These are phyloP conservation scores for Pteropus alecto DNA, from an alignment of 2,113 vertebrate genomes.

Conservation along the genomic window DNA sequence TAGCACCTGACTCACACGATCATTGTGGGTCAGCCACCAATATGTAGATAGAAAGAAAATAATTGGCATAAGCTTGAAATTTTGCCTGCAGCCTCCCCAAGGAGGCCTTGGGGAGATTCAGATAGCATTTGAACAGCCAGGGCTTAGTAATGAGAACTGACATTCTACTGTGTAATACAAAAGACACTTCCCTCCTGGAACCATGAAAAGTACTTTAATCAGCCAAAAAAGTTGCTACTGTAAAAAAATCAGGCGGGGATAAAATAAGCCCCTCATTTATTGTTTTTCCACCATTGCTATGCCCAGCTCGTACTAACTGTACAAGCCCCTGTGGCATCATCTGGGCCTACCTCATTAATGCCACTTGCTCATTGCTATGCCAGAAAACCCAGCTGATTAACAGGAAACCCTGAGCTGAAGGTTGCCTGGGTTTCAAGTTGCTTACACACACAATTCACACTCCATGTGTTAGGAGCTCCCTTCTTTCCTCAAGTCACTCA, in stretches of 20 bases:
- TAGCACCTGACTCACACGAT: slow-evolving; percentile 44
- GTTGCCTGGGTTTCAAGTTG: slow-evolving; percentile 53
- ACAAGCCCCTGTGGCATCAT: slow-evolving; percentile 32
- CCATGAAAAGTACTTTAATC: slow-evolving; percentile 68
- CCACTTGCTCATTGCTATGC: slow-evolving; percentile 41
- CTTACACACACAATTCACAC: slow-evolving; percentile 59
- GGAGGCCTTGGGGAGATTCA: slow-evolving; percentile 70
- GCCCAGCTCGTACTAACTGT: not conserved
- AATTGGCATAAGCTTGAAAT: slow-evolving; percentile 77
- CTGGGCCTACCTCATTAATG: slow-evolving; percentile 51
- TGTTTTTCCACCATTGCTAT: not conserved
- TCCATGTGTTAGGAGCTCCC: slow-evolving; percentile 42
- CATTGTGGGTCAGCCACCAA: slow-evolving; percentile 62
- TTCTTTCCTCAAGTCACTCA: slow-evolving; percentile 13
- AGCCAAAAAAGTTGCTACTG: slow-evolving; percentile 69
- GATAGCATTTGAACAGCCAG: slow-evolving; percentile 72
- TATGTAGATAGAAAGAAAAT: slow-evolving; percentile 75
- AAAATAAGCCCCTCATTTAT: slow-evolving; percentile 32
- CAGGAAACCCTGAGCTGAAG: slow-evolving; percentile 53
- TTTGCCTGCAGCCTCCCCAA: slow-evolving; percentile 68
- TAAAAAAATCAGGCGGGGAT: not conserved
- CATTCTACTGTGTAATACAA: slow-evolving; percentile 72
- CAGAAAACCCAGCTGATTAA: slow-evolving; percentile 67
- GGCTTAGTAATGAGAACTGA: slow-evolving; percentile 73
- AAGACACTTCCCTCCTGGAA: slow-evolving; percentile 68